These are phyloP conservation scores for Aphelinus atriplicis DNA, from an alignment of 1,140 invertebrate species.

Conservation along the genomic window DNA sequence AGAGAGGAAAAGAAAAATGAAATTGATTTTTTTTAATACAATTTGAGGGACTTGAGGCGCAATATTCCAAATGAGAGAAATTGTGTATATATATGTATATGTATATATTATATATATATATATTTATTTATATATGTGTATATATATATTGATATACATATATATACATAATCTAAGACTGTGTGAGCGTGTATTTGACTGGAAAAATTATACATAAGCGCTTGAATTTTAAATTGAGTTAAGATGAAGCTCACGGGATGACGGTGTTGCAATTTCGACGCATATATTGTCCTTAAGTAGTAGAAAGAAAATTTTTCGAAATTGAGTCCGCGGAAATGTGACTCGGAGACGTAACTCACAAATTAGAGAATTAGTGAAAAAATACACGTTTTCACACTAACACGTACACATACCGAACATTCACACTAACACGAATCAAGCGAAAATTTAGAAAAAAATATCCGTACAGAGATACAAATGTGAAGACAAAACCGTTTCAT, in stretches of 20 bases:
- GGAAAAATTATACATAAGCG: slow-evolving; percentile 3
- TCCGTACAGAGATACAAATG: background rate
- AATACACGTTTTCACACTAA: slow-evolving; percentile 13
- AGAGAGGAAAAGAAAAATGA: slow-evolving; percentile 8
- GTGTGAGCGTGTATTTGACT: slow-evolving; percentile 19
- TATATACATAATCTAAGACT: slow-evolving; percentile 24
- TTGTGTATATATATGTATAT: slow-evolving; percentile 9
- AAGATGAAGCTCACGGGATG: background rate
- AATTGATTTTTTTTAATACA: background rate
- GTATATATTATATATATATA: too few species aligned
- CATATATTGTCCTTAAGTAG: slow-evolving; percentile 19
- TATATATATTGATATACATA: too few species aligned
- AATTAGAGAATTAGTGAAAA: slow-evolving; percentile 7
- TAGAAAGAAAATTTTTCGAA: slow-evolving; percentile 17
- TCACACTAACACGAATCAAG: background rate
- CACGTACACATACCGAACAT: slow-evolving; percentile 5
- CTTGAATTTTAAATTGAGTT: slow-evolving; percentile 3
- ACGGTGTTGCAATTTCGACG: slow-evolving; percentile 5
- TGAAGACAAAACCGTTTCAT: slow-evolving; percentile 5
- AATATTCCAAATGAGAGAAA: slow-evolving; percentile 28
- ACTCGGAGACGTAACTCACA: background rate
- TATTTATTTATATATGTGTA: too few species aligned
- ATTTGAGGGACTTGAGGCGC: slow-evolving; percentile 19
- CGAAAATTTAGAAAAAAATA: slow-evolving; percentile 17
- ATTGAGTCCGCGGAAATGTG: slow-evolving; percentile 6